Conservation (phyloP, 2,888 invertebrate genomes). For the Fabriciana adippe region DNA sequence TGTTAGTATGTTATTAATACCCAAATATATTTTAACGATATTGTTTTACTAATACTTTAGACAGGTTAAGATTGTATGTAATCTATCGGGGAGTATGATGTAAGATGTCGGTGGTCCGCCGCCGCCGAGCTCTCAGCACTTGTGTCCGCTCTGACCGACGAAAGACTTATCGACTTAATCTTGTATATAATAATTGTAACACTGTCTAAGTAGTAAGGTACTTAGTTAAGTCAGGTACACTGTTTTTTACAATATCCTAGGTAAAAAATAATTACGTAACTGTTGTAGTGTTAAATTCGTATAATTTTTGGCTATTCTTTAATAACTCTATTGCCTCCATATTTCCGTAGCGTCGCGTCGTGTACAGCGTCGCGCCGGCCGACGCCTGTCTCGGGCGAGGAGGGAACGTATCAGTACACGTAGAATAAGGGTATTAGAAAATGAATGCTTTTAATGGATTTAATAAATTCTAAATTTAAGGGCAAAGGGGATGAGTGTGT, state of each 20-base stretch:
- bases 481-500: slow-evolving; percentile 50
- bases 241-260: slow-evolving; percentile 81
- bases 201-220: slow-evolving; percentile 53
- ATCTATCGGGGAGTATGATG: slow-evolving; percentile 13
- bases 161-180: slow-evolving; percentile 77
- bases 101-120: not conserved
- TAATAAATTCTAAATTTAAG: slow-evolving; percentile 55
- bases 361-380: slow-evolving; percentile 44
- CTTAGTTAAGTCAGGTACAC: slow-evolving; percentile 72
- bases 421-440: slow-evolving; percentile 58
- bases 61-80: slow-evolving; percentile 41
- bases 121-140: not conserved
- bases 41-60: slow-evolving; percentile 68
- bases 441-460: slow-evolving; percentile 59
- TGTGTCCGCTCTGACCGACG: slow-evolving; percentile 63
- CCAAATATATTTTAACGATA: slow-evolving; percentile 61
- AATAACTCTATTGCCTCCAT: slow-evolving; percentile 50
- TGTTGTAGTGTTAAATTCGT: slow-evolving; percentile 76
- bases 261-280: slow-evolving; percentile 73
- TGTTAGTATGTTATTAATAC: slow-evolving; percentile 43
- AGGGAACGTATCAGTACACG: slow-evolving; percentile 58
- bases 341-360: slow-evolving; percentile 59
- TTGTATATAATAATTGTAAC: slow-evolving; percentile 74
- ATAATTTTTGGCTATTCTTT: slow-evolving; percentile 69
- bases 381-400: slow-evolving; percentile 35